These are phyloP conservation scores for Rhynchotus rufescens DNA, from an alignment of 2,797 vertebrate species.

Conservation along the genomic window DNA sequence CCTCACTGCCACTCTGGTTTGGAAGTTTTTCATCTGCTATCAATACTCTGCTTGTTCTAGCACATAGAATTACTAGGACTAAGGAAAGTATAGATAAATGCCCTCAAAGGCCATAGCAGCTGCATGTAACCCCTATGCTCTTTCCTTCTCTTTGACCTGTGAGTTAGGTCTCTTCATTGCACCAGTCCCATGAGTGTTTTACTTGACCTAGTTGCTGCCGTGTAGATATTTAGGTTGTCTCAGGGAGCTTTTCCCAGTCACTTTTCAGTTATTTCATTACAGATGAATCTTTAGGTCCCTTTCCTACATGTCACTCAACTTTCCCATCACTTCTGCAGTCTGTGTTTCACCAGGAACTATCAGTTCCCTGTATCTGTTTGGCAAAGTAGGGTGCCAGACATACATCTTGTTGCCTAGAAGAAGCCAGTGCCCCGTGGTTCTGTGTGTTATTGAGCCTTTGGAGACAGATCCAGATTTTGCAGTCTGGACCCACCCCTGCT, in stretches of 20 bases:
- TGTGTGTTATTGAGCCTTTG: neutral
- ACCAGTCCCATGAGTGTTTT: rapidly evolving
- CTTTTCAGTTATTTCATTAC: neutral
- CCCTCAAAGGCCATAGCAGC: neutral
- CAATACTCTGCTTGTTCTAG: neutral
- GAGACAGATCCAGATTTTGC: neutral
- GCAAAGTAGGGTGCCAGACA: neutral
- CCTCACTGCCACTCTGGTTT: neutral
- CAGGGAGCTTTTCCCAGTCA: neutral
- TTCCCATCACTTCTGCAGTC: neutral
- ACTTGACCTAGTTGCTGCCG: neutral
- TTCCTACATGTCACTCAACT: neutral
- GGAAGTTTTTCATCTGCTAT: neutral
- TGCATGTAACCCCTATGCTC: neutral
- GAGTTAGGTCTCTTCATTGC: neutral
- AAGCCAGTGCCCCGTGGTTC: neutral
- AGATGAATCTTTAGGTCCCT: neutral
- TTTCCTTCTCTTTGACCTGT: neutral
- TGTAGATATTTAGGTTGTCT: neutral
- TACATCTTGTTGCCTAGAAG: neutral
- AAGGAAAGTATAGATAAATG: neutral
- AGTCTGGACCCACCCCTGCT: neutral
- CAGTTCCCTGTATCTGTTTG: neutral
- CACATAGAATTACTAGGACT: neutral
- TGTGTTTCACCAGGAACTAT: neutral